Evolutionary conservation across 2,888 invertebrate species (phyloP), one percentile per base, ranked within the genome.

Genomic region (Phalera bucephala): DNA sequence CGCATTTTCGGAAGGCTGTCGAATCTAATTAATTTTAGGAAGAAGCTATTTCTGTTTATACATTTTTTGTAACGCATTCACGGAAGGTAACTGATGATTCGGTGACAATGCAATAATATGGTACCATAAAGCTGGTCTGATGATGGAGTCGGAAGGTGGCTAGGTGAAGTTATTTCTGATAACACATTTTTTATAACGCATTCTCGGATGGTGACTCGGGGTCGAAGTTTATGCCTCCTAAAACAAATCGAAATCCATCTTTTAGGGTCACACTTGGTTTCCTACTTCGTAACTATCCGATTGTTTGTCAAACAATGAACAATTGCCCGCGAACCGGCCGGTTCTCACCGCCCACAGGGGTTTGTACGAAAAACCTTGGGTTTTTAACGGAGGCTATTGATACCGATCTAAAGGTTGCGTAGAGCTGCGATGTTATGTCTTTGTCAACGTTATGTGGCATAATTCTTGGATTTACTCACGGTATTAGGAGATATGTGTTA

Each of bases 291-390:
- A 76, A 72, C 41, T 37, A 36, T 38, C 39, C 62, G 40, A 73
- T 72, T 80, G 72, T 75, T 71, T 59, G 52, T 59, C 30, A 43
- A 64, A 81, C 81, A 83, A 82, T 82, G 75, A 76, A 80, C 82
- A 82, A 82, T 82, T 72, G 75, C 64, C 2, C 12, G 43, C 45
- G 39, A 53, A 51, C 52, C 56, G 46, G 41, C 28, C 35, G 35
- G 56, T 84, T 86, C 86, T 79, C 84, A 86, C 82, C 75, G 64
- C 46, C 52, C 42, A 49, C 47, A 78, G 80, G n/a, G 27, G 13
- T n/a, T 79, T 80, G 73, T 74, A 80, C 53, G 68, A 69, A 75
- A 74, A 83, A 72, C 86, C 85, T 85, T 85, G 84, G 77, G 73
- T 46, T 78, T 73, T 79, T 76, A 27, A 17, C 7, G n/a, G n/a